phyloP scores from a whole-genome alignment of 2,113 vertebrate genomes.

The Callocephalon fimbriatum region DNA sequence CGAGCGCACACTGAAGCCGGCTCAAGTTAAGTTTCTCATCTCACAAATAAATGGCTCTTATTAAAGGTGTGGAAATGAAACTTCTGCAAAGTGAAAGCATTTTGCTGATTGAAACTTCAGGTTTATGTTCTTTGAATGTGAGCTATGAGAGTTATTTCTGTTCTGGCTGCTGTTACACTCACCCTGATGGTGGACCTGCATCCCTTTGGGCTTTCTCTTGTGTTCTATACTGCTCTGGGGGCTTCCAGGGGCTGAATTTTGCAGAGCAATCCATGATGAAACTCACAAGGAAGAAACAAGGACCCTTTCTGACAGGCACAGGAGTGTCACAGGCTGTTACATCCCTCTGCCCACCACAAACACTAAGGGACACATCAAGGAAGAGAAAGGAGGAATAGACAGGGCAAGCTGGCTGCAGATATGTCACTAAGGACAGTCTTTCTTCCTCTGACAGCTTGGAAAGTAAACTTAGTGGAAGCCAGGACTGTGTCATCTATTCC shows the following conservation, averaged over 20 bases:
- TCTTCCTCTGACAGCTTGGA: background rate
- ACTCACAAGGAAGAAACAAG: background rate
- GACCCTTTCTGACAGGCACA: background rate
- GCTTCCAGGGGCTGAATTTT: background rate
- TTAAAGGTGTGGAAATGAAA: background rate
- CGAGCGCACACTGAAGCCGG: no score
- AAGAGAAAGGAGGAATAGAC: background rate
- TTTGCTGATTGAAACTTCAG: background rate
- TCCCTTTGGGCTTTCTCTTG: background rate
- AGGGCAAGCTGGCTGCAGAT: background rate
- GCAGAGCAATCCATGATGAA: background rate
- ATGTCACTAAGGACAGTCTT: accelerated
- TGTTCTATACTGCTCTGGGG: accelerated
- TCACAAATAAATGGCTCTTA: background rate
- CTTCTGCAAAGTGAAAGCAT: background rate
- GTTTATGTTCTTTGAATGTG: background rate
- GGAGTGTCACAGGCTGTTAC: background rate
- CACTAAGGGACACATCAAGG: background rate
- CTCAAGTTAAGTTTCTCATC: no score
- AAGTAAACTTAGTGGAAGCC: background rate
- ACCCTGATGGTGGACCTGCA: background rate
- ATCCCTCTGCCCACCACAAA: background rate
- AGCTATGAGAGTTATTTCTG: background rate
- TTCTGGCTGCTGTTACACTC: background rate
- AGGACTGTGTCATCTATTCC: background rate